Conservation (phyloP, 2,888 invertebrate genomes). For the Drosophila seclusa region DNA sequence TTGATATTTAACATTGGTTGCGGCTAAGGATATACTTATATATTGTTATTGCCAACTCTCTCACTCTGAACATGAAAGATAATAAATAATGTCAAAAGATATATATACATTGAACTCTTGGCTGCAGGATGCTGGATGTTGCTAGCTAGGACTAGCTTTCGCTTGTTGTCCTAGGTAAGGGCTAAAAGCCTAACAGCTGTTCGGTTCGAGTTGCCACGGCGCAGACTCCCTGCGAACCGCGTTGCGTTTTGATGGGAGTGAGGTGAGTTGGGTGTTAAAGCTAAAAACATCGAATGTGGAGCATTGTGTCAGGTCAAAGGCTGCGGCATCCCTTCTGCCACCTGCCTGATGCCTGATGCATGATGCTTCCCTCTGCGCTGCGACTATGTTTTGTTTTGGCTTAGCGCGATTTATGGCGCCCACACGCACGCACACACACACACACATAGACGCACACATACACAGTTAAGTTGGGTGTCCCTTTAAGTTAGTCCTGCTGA, state of each 20-base stretch:
- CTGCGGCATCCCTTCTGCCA: conserved; percentile 40
- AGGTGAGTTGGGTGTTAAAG: background rate
- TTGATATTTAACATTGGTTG: background rate
- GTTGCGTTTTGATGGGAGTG: background rate
- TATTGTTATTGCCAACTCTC: conserved; percentile 20
- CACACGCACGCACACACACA: conserved; percentile 11
- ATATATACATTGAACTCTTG: background rate
- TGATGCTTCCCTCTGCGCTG: conserved; percentile 47
- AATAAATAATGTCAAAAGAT: conserved; percentile 8
- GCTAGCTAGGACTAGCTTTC: conserved; percentile 7
- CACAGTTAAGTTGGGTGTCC: conserved; percentile 17
- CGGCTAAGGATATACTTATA: conserved; percentile 39
- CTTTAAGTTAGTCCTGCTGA: conserved; percentile 38
- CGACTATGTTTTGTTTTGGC: conserved; percentile 73
- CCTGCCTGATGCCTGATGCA: conserved; percentile 56
- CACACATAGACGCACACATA: conserved; percentile 5
- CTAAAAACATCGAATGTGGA: conserved; percentile 78
- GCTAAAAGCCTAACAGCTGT: conserved; percentile 62
- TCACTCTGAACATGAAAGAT: background rate
- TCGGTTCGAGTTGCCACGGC: conserved; percentile 36
- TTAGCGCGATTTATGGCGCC: conserved; percentile 76
- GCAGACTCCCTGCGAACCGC: conserved; percentile 53
- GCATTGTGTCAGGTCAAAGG: conserved; percentile 82
- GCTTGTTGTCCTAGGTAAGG: conserved; percentile 76
- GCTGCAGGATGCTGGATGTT: conserved; percentile 15